Evolutionary conservation across 2,797 vertebrate species (phyloP), one percentile per base, ranked within the genome.

Genomic region (Mareca penelope): DNA sequence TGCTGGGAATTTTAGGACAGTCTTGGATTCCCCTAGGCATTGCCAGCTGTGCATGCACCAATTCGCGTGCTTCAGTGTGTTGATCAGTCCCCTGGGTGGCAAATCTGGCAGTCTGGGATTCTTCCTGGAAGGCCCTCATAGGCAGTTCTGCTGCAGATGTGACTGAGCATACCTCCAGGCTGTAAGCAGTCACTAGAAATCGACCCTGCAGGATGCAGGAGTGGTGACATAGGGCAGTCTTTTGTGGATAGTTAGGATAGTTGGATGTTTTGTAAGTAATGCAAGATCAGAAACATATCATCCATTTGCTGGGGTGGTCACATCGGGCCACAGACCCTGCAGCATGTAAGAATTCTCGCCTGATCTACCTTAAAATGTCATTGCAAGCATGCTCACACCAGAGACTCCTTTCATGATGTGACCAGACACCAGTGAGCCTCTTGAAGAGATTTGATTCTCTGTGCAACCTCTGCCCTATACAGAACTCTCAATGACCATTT

Each of bases 151-250:
- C 80, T 59, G 69, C 69, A 63, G 46, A 3, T 26, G 18, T 1
- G 6, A 24, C 76, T 33, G 4, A 9, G 11, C 0, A 1, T 4
- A 23, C 8, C 0, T 2, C 2, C 0, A 0, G 3, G 3, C 29
- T 1, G 2, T 53, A 46, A 26, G 18, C 13, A 15, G 19, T 21
- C 60, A 48, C 2, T 7, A 48, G 46, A 56, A 68, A 15, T 4
- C 0, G 1, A 8, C 31, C 17, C 29, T 82, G 55, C 21, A 39
- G 33, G 1, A 50, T n/a, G 26, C 24, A 40, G 40, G 24, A 28
- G 8, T 10, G 6, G 13, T 10, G 53, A 9, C 13, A 6, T 5
- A 16, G 24, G 33, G 26, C 31, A 10, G 19, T 21, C 31, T 57
- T 63, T 8, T 68, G 67, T 13, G 42, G 11, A 0, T 10, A 1